A percentile compares a stretch with the other conserved stretches of the same genome.
These are phyloP conservation scores for Psilopsiagon aurifrons DNA, from an alignment of 2,113 vertebrate species.

Conservation along the genomic window DNA sequence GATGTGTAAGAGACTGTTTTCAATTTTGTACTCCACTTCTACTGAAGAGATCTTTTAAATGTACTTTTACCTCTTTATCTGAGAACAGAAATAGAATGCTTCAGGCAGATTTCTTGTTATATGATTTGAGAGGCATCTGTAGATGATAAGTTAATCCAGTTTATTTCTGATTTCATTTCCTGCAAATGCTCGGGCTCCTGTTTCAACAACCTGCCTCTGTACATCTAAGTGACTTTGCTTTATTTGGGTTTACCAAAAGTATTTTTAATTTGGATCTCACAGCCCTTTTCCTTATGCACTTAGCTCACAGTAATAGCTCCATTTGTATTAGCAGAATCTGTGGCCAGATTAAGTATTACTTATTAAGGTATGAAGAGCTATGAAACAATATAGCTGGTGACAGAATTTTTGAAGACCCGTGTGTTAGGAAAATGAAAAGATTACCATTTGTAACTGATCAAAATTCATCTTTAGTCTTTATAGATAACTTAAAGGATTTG, in stretches of 20 bases:
- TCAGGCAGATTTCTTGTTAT: conserved; percentile 12
- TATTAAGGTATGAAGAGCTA: not conserved
- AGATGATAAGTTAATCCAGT: not conserved
- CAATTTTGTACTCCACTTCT: conserved; percentile 10
- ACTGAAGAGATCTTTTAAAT: conserved; percentile 4
- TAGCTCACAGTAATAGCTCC: not conserved
- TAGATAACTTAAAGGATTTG: not conserved
- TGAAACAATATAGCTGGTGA: not conserved
- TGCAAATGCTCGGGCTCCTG: not conserved
- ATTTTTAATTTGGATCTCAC: not conserved
- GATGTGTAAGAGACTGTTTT: conserved; percentile 17
- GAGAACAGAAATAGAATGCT: conserved; percentile 27
- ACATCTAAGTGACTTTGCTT: not conserved
- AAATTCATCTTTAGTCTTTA: not conserved
- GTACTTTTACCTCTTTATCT: not conserved
- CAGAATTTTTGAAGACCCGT: not conserved
- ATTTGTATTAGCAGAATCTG: not conserved
- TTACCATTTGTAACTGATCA: not conserved
- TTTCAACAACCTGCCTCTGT: not conserved
- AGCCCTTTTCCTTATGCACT: not conserved
- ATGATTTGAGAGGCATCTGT: conserved; percentile 12
- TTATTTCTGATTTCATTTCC: conserved; percentile 41
- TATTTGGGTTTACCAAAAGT: not conserved
- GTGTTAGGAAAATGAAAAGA: not conserved
- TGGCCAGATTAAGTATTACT: not conserved